Evolutionary conservation across 2,888 invertebrate species (phyloP).

Genomic region (Aphodius granarius): DNA sequence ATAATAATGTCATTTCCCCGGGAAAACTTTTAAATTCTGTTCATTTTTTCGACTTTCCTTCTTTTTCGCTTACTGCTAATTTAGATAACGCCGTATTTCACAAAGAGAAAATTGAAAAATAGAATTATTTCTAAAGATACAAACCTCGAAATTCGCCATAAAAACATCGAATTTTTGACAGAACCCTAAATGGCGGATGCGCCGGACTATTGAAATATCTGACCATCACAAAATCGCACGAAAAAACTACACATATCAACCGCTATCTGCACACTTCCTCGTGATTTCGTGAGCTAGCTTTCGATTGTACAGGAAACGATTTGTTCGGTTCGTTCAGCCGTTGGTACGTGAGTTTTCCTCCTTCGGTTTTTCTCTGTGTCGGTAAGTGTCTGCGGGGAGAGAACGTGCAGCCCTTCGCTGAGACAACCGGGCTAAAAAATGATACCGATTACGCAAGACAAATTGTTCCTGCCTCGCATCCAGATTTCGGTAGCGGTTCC

Average conservation of each 20-base stretch:
- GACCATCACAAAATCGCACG: too few species aligned
- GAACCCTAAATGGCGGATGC: too few species aligned
- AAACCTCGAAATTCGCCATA: too few species aligned
- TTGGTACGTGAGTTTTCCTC: background rate
- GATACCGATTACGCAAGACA: conserved; percentile 5
- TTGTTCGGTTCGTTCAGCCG: conserved; percentile 1
- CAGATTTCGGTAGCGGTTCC: conserved; percentile 2
- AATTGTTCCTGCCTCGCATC: conserved; percentile 7
- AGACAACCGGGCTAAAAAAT: conserved; percentile 1
- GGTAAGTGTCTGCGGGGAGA: background rate
- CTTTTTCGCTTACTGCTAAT: too few species aligned
- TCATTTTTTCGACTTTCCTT: background rate
- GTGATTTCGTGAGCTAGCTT: background rate
- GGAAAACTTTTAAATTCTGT: background rate
- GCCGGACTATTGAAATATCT: too few species aligned
- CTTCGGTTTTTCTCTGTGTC: conserved; percentile 1
- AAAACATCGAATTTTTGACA: too few species aligned
- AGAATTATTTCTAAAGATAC: too few species aligned
- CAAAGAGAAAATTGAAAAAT: too few species aligned
- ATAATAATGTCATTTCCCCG: background rate
- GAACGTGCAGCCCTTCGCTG: background rate
- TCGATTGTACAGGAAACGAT: conserved; percentile 11
- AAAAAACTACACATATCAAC: background rate
- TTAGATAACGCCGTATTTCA: too few species aligned
- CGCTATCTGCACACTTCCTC: background rate